Base-by-base conservation (phyloP, 2,797 vertebrate species). In the Takifugu ocellatus region DNA sequence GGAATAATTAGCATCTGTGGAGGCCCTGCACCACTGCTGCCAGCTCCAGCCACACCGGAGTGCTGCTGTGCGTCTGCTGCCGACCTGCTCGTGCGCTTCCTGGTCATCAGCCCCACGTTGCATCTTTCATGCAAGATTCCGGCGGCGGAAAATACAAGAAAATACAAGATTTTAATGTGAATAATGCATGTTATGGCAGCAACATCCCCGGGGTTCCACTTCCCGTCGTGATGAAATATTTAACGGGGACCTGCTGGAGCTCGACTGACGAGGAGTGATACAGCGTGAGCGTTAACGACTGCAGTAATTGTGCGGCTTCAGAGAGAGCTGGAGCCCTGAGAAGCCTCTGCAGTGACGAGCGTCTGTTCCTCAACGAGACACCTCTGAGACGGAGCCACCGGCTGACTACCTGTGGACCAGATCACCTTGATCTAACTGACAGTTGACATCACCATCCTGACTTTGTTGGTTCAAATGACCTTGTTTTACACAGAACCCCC, bases 181-280 rank as follows among this genome's bases (percentile, higher is more conserved):
- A 80, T 81, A 78, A 84, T 79, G 66, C 45, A 79, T 44, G 60
- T 15, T 7, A 6, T 14, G 63, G 70, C 51, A 54, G 49, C 5
- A 68, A 45, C 66, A 54, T 61, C 68, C 70, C 55, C 2, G 56
- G 66, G 75, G 78, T 81, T 68, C 68, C 64, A 51, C 61, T 68
- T 53, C 69, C 61, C 73, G 51, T 79, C 64, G 43, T 43, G 57
- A 68, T 84, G 56, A 87, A 86, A 82, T 68, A 79, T 79, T 84
- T 72, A 83, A 52, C 65, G 31, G 47, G 5, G 61, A 64, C 42
- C 33, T 25, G 57, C 39, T 17, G 57, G 57, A 70, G 78, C 64
- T 68, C n/a, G 60, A 54, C 61, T 68, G 66, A 63, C 70, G 59
- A 54, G 74, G 66, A 71, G 36, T 6, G 10, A 44, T 47, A 1